Evolutionary conservation across 2,888 invertebrate genomes (phyloP).

Genomic region (Harpalus rufipes): DNA sequence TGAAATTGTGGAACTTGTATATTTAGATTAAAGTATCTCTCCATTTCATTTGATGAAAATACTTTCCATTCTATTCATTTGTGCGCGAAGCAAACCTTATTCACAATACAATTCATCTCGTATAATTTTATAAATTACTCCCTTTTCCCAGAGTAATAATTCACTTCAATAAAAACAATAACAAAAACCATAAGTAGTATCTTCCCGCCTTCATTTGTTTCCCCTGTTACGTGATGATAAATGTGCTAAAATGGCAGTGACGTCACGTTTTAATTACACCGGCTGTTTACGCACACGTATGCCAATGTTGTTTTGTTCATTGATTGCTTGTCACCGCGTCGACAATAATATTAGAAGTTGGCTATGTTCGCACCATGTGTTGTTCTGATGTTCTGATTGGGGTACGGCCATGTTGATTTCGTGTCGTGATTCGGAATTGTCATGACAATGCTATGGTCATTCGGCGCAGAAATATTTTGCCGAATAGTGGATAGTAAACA

Average conservation of each 20-base stretch:
- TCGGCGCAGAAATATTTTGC: background rate
- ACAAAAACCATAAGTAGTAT: conserved; percentile 13
- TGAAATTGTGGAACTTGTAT: background rate
- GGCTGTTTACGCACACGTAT: conserved; percentile 21
- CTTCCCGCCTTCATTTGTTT: conserved; percentile 11
- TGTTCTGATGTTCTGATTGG: background rate
- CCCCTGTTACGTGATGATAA: conserved; percentile 22
- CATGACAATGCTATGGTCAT: background rate
- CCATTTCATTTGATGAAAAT: background rate
- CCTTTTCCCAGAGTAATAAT: background rate
- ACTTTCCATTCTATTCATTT: background rate
- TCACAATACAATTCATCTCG: background rate
- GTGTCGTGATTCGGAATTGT: background rate
- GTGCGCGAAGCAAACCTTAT: background rate
- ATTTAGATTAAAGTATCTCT: background rate
- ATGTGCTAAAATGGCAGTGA: conserved; percentile 16
- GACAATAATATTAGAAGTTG: conserved; percentile 43
- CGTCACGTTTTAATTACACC: conserved; percentile 40
- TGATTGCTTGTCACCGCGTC: conserved; percentile 26
- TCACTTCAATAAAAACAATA: conserved; percentile 25
- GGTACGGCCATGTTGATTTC: background rate
- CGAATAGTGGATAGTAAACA: background rate
- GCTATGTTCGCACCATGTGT: background rate
- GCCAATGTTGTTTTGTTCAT: conserved; percentile 46
- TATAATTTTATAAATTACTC: background rate